Evolutionary conservation across 2,797 vertebrate species (phyloP), one percentile per base, ranked within the genome.

Genomic region (Cyprinodon diabolis): DNA sequence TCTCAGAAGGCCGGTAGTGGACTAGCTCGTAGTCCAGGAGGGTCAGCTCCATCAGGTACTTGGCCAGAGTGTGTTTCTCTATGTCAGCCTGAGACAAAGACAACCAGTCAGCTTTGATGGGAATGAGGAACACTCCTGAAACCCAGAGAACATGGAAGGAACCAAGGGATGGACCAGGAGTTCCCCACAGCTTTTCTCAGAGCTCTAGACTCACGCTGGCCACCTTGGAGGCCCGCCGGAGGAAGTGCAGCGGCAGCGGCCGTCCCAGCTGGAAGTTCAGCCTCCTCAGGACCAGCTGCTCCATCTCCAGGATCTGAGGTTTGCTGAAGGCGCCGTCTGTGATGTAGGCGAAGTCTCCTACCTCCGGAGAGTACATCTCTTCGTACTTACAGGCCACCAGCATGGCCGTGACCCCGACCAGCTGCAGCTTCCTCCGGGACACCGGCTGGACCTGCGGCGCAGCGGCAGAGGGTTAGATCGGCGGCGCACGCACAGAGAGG

Each of bases 311-410:
- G 43, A 99, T 95, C 85, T 99, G 97, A 45, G 79, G 60, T 57
- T 93, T 91, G 0, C 94, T 95, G 70, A 97, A 99, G 1, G 97
- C 95, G 10, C 96, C 94, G 85, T 99, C 97, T 0, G 98, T 98
- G 81, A 99, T 97, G 81, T 98, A 98, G 78, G 97, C 95, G 6
- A 99, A 98, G 93, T 98, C 97, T 14, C 93, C 94, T 0, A 98
- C 83, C 76, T 96, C 95, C 0, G 97, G 97, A 13, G 93, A 90
- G 23, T 92, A 92, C 90, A 97, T 97, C 90, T 99, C 98, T 90
- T 99, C 98, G 0, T 98, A 99, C 71, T 99, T 99, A 58, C 96
- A 96, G 73, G 97, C 98, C 82, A 99, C 13, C 71, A 98, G 88
- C 94, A 98, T 92, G 0, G 97, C 94, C 0, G 97, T 97, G 30